Evolutionary conservation across 2,888 invertebrate species (phyloP).

Genomic region (Octodonta nipae): DNA sequence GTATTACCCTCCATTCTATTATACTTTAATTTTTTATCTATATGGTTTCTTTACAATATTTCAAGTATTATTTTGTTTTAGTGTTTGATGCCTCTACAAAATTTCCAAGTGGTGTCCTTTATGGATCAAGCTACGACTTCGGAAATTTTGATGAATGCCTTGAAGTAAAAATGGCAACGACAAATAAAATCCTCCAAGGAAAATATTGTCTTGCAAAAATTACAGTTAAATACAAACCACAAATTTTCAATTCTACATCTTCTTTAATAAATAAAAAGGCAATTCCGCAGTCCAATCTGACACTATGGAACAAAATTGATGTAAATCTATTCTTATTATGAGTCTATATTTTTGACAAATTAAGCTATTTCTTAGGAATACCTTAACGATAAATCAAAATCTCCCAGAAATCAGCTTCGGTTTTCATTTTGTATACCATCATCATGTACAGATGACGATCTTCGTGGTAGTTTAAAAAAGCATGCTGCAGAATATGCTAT

Average conservation of each 20-base stretch:
- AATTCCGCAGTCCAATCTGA: slow-evolving; percentile 13
- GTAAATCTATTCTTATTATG: too few species aligned
- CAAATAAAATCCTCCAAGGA: slow-evolving; percentile 35
- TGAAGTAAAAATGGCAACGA: slow-evolving; percentile 20
- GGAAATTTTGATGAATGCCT: slow-evolving; percentile 62
- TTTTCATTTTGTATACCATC: slow-evolving; percentile 51
- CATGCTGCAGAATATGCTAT: slow-evolving; percentile 11
- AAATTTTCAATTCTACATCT: too few species aligned
- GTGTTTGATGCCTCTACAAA: slow-evolving; percentile 62
- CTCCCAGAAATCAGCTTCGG: slow-evolving; percentile 29
- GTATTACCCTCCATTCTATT: too few species aligned
- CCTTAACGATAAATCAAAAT: slow-evolving; percentile 9
- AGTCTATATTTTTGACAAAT: too few species aligned
- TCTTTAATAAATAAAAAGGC: too few species aligned
- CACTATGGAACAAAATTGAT: slow-evolving; percentile 19
- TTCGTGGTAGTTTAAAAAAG: slow-evolving; percentile 28
- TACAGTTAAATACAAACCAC: too few species aligned
- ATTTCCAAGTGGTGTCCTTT: slow-evolving; percentile 51
- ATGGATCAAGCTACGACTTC: slow-evolving; percentile 51
- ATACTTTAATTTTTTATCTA: too few species aligned
- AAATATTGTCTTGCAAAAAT: slow-evolving; percentile 52
- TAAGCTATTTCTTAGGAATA: slow-evolving; percentile 11
- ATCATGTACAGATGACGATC: slow-evolving; percentile 39
- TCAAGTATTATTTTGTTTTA: slow-evolving; percentile 23
- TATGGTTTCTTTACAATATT: background rate